These are phyloP conservation scores for Thryonomys swinderianus DNA, from an alignment of 2,113 vertebrate species.

Conservation along the genomic window DNA sequence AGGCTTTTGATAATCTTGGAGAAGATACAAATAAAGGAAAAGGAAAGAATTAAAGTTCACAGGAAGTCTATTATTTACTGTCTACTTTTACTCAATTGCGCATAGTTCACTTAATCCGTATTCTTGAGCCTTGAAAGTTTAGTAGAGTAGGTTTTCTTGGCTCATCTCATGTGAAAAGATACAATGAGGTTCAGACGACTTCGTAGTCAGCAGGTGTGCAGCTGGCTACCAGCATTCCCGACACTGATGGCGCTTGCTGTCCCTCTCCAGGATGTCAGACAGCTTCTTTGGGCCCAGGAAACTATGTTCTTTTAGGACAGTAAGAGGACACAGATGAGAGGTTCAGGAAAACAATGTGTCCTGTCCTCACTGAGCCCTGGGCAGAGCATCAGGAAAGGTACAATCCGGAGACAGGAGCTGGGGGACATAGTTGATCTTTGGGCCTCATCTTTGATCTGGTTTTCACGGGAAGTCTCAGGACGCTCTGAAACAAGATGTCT, in stretches of 20 bases:
- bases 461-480: neutral
- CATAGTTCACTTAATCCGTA: neutral
- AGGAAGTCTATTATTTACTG: neutral
- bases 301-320: no score
- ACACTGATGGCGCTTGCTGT: neutral
- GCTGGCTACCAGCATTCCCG: accelerated
- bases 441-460: neutral
- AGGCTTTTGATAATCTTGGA: neutral
- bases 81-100: neutral
- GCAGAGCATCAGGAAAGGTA: accelerated
- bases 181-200: neutral
- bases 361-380: neutral
- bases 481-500: neutral
- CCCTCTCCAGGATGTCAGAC: accelerated
- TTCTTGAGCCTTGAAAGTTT: neutral
- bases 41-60: neutral
- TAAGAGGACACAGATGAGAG: neutral
- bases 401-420: accelerated
- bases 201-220: no score
- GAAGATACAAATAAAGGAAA: neutral
- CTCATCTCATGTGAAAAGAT: neutral
- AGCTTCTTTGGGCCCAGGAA: accelerated
- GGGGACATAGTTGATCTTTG: neutral
- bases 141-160: neutral
- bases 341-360: neutral